Conservation (phyloP, 2,113 vertebrate species). For the Cinclus cinclus region DNA sequence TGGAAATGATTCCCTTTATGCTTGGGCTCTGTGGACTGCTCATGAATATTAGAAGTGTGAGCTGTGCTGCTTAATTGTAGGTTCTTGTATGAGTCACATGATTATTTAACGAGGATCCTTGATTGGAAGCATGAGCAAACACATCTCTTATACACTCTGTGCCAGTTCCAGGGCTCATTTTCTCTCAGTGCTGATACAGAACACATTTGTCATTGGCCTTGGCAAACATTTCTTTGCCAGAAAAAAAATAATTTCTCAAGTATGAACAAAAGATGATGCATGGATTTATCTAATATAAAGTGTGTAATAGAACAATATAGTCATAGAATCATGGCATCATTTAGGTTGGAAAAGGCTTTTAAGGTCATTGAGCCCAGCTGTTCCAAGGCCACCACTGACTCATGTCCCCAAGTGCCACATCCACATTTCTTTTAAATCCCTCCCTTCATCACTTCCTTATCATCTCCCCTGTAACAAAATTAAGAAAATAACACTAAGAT, state of each 20-base stretch:
- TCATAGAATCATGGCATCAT: background rate
- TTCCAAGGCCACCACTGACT: background rate
- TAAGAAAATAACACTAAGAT: background rate
- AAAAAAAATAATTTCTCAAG: background rate
- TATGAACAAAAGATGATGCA: background rate
- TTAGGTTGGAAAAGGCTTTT: background rate
- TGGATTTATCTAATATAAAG: background rate
- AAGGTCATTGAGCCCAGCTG: background rate
- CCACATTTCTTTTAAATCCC: background rate
- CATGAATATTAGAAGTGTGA: background rate
- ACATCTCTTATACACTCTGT: background rate
- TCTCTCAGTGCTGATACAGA: background rate
- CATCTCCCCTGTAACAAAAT: background rate
- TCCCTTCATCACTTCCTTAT: background rate
- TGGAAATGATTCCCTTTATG: background rate
- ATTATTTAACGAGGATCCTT: background rate
- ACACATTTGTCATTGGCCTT: background rate
- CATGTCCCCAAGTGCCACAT: background rate
- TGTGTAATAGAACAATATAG: background rate
- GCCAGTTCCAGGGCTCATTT: background rate
- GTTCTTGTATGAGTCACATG: conserved; percentile 7
- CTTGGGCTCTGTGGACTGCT: background rate
- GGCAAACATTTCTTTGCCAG: background rate
- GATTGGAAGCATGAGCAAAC: conserved; percentile 9
- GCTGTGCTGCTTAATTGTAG: conserved; percentile 11